Evolutionary conservation across 2,797 vertebrate genomes (phyloP).

Genomic region (Muscicapa striata): DNA sequence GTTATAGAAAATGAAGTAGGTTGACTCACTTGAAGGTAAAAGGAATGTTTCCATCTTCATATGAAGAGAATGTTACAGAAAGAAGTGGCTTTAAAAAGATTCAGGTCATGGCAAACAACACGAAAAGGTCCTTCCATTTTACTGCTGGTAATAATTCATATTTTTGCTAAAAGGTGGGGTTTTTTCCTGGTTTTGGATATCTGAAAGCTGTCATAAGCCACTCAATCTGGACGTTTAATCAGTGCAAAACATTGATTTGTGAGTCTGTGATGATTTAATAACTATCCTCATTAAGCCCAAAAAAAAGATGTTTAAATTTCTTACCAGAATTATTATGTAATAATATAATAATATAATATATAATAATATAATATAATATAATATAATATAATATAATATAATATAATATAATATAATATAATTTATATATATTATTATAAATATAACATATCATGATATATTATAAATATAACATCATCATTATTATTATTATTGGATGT

Average conservation of each 20-base stretch:
- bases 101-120: background rate
- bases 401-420: too few species aligned
- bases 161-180: accelerated
- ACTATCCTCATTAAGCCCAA: background rate
- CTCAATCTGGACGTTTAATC: background rate
- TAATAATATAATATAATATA: too few species aligned
- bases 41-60: background rate
- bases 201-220: background rate
- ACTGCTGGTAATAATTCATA: accelerated
- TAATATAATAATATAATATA: too few species aligned
- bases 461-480: too few species aligned
- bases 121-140: background rate
- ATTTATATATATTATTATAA: too few species aligned
- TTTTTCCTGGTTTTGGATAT: background rate
- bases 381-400: too few species aligned
- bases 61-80: background rate
- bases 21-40: background rate
- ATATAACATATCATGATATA: too few species aligned
- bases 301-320: background rate
- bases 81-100: background rate
- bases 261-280: background rate
- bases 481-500: background rate
- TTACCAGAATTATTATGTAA: background rate
- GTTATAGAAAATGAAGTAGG: background rate
- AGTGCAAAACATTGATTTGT: background rate